These are phyloP conservation scores for Buathra laborator DNA, from an alignment of 2,888 invertebrate genomes.

Conservation along the genomic window DNA sequence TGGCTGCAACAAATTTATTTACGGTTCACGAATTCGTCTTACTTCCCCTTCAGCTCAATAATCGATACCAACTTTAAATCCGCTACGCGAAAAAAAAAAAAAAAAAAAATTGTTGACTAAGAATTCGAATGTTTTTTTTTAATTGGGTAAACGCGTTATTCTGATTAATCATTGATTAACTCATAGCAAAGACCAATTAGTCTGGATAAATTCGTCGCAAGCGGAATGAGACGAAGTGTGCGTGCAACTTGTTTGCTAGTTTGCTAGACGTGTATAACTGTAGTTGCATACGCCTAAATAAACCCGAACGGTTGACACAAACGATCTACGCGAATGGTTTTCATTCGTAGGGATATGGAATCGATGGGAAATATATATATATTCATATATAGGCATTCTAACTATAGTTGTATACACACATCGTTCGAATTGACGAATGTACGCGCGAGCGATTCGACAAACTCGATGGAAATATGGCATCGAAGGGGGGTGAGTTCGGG, in stretches of 20 bases:
- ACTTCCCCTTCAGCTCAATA: too few species aligned
- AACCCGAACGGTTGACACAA: neutral
- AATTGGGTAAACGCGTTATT: too few species aligned
- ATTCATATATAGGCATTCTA: neutral
- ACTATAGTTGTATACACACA: neutral
- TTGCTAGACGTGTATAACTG: neutral
- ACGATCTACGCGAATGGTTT: neutral
- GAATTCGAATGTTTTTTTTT: too few species aligned
- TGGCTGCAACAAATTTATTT: too few species aligned
- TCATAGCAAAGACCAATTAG: neutral
- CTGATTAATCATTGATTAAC: too few species aligned
- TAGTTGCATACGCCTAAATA: constrained; percentile 3
- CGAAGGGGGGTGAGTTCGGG: neutral
- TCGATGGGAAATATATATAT: constrained; percentile 26
- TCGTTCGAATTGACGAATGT: neutral
- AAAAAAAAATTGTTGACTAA: too few species aligned
- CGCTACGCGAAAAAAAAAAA: too few species aligned
- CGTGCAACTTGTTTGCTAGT: neutral
- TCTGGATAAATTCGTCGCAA: neutral
- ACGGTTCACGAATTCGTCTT: too few species aligned
- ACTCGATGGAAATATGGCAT: constrained; percentile 52
- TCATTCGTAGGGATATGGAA: neutral
- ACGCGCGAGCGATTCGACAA: constrained; percentile 42
- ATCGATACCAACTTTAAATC: too few species aligned
- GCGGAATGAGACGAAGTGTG: neutral